These are phyloP conservation scores for Melinopterus prodromus DNA, from an alignment of 2,888 invertebrate genomes.

Conservation along the genomic window DNA sequence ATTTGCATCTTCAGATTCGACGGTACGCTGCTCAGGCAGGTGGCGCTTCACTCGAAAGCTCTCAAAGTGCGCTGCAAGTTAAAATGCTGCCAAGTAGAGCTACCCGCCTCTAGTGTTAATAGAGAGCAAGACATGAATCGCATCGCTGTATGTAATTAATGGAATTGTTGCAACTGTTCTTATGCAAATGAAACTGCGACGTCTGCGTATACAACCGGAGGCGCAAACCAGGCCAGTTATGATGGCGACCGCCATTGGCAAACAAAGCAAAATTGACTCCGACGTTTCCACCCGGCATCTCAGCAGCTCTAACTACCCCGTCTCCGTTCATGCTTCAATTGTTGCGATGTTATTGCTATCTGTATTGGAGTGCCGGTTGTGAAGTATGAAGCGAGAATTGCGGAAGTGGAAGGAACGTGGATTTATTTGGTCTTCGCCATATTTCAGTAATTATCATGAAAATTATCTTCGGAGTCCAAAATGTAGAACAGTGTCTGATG, in stretches of 20 bases:
- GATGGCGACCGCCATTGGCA: neutral
- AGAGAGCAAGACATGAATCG: slow-evolving; percentile 4
- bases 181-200: slow-evolving; percentile 23
- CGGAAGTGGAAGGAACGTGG: neutral
- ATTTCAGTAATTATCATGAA: neutral
- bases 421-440: neutral
- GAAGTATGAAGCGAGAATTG: neutral
- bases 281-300: neutral
- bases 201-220: slow-evolving; percentile 17
- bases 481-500: no score
- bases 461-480: neutral
- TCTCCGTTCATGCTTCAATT: neutral
- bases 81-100: neutral
- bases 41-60: neutral
- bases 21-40: neutral
- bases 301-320: neutral
- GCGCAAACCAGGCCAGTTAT: neutral
- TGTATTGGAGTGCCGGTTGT: neutral
- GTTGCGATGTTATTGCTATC: neutral
- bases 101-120: neutral
- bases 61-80: neutral
- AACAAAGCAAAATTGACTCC: neutral
- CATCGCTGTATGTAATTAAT: slow-evolving; percentile 13
- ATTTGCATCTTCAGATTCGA: neutral
- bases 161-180: slow-evolving; percentile 24